These are phyloP conservation scores for Latrodectus elegans DNA, from an alignment of 2,888 invertebrate genomes.

Conservation along the genomic window DNA sequence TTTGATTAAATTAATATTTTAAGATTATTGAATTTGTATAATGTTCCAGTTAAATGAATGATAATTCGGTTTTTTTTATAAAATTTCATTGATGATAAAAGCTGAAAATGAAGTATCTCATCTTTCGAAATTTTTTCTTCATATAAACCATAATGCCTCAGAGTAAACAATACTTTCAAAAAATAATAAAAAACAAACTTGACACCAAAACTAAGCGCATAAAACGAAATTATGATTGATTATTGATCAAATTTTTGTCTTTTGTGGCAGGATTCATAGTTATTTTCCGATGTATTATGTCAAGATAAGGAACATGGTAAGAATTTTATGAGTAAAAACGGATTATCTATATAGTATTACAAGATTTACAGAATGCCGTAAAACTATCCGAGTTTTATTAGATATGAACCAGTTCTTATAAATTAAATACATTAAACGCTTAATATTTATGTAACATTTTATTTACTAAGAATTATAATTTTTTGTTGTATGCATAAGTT, in stretches of 20 bases:
- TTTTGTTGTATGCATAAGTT: too few species aligned
- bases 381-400: too few species aligned
- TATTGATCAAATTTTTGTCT: neutral
- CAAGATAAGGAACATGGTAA: conserved; percentile 34
- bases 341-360: neutral
- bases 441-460: too few species aligned
- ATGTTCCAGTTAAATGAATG: too few species aligned
- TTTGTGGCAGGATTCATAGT: conserved; percentile 12
- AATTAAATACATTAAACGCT: too few species aligned
- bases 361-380: too few species aligned
- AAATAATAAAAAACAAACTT: neutral
- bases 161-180: too few species aligned
- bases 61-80: too few species aligned
- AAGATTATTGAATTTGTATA: too few species aligned
- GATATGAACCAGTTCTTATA: too few species aligned
- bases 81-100: neutral
- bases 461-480: too few species aligned
- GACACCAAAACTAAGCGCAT: neutral
- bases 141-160: neutral
- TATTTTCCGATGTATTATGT: conserved; percentile 19
- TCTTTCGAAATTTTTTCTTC: neutral
- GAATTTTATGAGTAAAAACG: conserved; percentile 22
- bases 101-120: neutral
- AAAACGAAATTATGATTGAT: neutral
- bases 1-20: too few species aligned